Evolutionary conservation across 2,797 vertebrate genomes (phyloP).

Genomic region (Hyperoplus immaculatus): DNA sequence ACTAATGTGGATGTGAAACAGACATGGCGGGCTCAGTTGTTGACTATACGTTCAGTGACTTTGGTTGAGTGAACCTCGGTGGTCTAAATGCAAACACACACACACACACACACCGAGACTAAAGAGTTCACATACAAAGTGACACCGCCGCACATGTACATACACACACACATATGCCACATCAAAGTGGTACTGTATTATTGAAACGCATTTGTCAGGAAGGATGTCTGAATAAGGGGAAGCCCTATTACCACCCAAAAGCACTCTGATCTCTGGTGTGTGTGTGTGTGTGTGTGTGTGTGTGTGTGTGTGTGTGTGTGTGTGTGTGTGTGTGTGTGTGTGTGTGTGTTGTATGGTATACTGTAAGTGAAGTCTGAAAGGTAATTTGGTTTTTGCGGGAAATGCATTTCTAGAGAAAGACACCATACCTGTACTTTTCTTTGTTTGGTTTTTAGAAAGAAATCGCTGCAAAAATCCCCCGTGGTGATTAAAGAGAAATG

Average conservation of each 20-base stretch:
- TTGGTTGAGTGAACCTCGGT: conserved; percentile 12
- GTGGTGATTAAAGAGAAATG: background rate
- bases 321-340: no score
- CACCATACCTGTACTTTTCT: background rate
- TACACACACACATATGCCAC: conserved; percentile 27
- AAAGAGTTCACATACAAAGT: background rate
- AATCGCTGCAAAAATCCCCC: background rate
- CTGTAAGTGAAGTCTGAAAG: no score
- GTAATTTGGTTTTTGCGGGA: background rate
- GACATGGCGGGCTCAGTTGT: background rate
- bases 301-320: no score
- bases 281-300: background rate
- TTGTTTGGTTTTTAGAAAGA: no score
- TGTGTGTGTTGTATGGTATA: no score
- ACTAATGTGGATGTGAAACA: conserved; percentile 15
- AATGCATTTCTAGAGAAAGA: background rate
- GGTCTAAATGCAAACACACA: background rate
- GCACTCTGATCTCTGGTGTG: conserved; percentile 5
- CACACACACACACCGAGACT: no score
- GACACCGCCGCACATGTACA: background rate
- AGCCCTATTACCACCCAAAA: conserved; percentile 38
- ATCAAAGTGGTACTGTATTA: conserved; percentile 48
- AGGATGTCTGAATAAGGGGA: conserved; percentile 41
- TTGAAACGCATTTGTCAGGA: conserved; percentile 48
- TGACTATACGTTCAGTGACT: conserved; percentile 26